These are phyloP conservation scores for Drosophila kepulauana DNA, from an alignment of 1,140 invertebrate genomes.

Conservation along the genomic window DNA sequence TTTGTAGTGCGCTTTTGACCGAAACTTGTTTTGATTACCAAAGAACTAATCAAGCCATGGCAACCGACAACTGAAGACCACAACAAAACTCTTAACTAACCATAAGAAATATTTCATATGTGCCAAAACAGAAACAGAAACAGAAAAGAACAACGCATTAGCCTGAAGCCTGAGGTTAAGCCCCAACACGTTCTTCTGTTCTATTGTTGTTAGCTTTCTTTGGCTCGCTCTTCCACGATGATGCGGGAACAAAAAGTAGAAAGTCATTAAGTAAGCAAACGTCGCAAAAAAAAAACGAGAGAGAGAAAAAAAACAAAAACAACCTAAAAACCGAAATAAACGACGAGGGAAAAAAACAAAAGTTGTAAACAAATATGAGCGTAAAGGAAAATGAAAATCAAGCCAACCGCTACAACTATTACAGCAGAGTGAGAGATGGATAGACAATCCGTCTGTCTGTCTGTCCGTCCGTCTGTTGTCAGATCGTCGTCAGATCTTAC, in stretches of 20 bases:
- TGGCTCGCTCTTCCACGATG: conserved; percentile 40
- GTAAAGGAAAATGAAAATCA: conserved; percentile 76
- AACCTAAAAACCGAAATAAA: conserved; percentile 42
- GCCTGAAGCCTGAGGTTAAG: conserved; percentile 43
- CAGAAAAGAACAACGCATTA: conserved; percentile 47
- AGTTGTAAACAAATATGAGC: conserved; percentile 67
- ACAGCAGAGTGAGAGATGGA: conserved; percentile 22
- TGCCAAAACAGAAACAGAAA: background rate
- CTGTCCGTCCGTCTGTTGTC: conserved; percentile 8
- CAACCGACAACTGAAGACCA: conserved; percentile 13
- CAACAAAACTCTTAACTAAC: conserved; percentile 25
- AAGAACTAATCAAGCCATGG: conserved; percentile 39
- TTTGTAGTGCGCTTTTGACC: conserved; percentile 30
- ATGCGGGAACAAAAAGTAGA: conserved; percentile 49
- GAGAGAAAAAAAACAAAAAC: conserved; percentile 46
- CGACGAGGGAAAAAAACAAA: conserved; percentile 51
- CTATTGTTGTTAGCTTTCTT: conserved; percentile 8
- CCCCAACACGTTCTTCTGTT: conserved; percentile 18
- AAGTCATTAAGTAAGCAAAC: conserved; percentile 59
- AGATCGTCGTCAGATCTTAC: conserved; percentile 21
- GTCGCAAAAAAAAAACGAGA: conserved; percentile 43
- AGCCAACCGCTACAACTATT: conserved; percentile 23
- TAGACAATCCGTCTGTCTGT: conserved; percentile 12
- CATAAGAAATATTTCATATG: conserved; percentile 35
- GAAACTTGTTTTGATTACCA: conserved; percentile 64